Conservation (phyloP, 2,113 vertebrate species). For the Piaya cayana region DNA sequence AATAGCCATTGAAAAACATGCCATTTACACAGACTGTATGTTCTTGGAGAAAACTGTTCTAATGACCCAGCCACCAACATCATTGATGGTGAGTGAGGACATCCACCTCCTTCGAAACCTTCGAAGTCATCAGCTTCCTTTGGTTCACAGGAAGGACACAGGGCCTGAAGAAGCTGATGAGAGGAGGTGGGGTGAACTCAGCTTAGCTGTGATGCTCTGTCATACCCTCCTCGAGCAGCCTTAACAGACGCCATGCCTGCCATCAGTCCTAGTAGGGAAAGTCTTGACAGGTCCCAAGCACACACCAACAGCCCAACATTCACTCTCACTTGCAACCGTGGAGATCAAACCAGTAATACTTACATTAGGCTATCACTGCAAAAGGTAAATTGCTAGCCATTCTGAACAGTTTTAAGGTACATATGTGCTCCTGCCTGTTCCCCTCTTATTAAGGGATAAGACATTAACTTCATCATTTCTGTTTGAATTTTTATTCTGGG, state of each 20-base stretch:
- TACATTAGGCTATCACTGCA: not conserved
- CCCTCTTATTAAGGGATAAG: not conserved
- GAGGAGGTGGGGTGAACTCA: not conserved
- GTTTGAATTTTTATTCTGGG: not conserved
- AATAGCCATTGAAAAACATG: not conserved
- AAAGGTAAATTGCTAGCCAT: not conserved
- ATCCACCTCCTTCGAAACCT: not conserved
- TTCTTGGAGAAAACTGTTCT: not conserved
- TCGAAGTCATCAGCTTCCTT: not conserved
- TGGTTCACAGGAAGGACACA: fast-evolving
- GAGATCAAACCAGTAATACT: not conserved
- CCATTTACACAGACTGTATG: not conserved
- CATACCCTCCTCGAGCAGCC: not conserved
- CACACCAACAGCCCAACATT: fast-evolving
- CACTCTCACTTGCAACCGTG: not conserved
- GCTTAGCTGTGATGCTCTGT: not conserved
- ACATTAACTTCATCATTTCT: not conserved
- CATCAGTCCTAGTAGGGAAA: not conserved
- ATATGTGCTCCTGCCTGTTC: fast-evolving
- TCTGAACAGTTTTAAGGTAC: not conserved
- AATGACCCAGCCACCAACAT: not conserved
- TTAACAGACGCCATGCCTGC: not conserved
- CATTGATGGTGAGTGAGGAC: not conserved
- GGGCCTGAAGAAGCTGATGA: not conserved
- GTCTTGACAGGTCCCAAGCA: not conserved